These are phyloP conservation scores for Dicranocentrus wangi DNA, from an alignment of 2,888 invertebrate genomes.

Conservation along the genomic window DNA sequence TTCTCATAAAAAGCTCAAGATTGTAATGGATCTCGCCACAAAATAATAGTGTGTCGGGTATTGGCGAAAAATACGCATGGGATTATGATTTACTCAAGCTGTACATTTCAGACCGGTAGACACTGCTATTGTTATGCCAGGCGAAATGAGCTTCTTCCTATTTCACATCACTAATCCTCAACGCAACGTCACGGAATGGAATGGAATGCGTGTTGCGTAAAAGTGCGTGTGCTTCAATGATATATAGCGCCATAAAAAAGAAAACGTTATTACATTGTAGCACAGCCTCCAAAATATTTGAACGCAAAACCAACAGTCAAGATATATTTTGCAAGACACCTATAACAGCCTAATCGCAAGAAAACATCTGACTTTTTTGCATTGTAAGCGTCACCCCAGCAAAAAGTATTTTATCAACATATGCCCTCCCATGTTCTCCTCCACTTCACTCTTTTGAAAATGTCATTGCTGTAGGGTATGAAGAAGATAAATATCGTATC, in stretches of 20 bases:
- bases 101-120: no score
- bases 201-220: no score
- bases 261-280: background rate
- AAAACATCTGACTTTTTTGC: slow-evolving; percentile 39
- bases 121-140: no score
- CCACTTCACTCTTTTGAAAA: slow-evolving; percentile 22
- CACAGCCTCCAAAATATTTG: slow-evolving; percentile 16
- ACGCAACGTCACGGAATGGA: no score
- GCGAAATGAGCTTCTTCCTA: slow-evolving; percentile 7
- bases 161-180: no score
- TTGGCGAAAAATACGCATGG: no score
- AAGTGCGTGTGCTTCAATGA: background rate
- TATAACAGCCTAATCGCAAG: slow-evolving; percentile 27
- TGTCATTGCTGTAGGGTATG: slow-evolving; percentile 40
- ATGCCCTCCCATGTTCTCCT: background rate
- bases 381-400: slow-evolving; percentile 17
- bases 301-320: background rate
- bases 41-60: no score
- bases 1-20: no score
- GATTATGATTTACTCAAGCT: no score
- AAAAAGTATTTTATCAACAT: slow-evolving; percentile 14
- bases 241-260: background rate
- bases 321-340: background rate
- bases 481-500: background rate
- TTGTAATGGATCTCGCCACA: no score